Base-by-base conservation (phyloP, 2,797 vertebrate genomes). In the Poeciliopsis infans region DNA sequence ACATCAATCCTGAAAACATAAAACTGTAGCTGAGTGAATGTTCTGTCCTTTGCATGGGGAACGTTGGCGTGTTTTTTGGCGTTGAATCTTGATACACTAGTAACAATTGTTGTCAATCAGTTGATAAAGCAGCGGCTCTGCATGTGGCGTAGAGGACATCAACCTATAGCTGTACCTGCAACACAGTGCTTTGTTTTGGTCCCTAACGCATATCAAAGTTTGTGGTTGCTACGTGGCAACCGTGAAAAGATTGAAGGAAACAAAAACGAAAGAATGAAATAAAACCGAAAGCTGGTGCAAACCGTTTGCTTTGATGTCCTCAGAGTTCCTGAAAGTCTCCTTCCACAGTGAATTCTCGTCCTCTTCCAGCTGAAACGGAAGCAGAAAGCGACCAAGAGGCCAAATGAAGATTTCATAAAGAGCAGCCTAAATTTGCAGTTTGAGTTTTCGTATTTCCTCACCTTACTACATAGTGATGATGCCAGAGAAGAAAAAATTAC, bases 241-340 rank as follows among this genome's bases (percentile, higher is more conserved):
- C 23, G 5, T 16, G 28, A 59, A 59, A 36, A 64, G 3, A 20
- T 36, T 31, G 6, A 61, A 61, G 18, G 23, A 41, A 25, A 68
- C 11, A 25, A 41, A 23, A 59, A 36, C 39, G 11, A 45, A 13
- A 66, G 33, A 39, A 66, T 23, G 18, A 25, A 51, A 23, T 39
- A 39, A 74, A 39, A 4, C 11, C 33, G 51, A 77, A 12, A 23
- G 47, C 31, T 41, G 36, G 64, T 23, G 93, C 95, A 90, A 92
- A 98, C 97, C 97, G 75, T 97, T 96, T 78, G 96, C 94, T 95
- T 98, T 98, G 88, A 97, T 72, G 86, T 99, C 98, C 88, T 96
- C 90, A 94, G 97, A 98, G 41, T 89, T 85, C 91, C 89, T 92
- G 91, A 97, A 97, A 45, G 95, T 96, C 93, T 98, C 97, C 84